Conservation (phyloP, 2,797 vertebrate genomes). For the Menidia menidia region DNA sequence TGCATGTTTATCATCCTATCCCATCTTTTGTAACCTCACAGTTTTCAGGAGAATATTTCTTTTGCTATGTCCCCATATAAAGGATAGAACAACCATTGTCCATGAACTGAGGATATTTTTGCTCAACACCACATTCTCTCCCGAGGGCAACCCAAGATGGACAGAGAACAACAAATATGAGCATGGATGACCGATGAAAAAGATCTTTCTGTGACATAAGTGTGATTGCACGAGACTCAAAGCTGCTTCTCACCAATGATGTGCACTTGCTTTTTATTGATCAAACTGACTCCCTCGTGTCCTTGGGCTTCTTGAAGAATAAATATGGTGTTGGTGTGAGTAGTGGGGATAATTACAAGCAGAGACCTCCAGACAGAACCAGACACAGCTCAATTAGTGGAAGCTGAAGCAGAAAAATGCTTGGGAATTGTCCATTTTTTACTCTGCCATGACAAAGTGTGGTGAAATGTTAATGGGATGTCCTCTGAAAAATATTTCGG, state of each 20-base stretch:
- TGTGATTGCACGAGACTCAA: background rate
- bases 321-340: constrained; percentile 18
- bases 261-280: constrained; percentile 31
- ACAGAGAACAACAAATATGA: background rate
- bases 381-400: constrained; percentile 22
- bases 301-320: constrained; percentile 23
- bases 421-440: constrained; percentile 1
- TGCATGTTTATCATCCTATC: background rate
- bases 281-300: constrained; percentile 15
- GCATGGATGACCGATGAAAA: background rate
- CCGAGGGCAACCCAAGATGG: background rate
- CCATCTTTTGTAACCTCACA: background rate
- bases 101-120: constrained; percentile 6
- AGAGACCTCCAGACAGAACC: constrained; percentile 1
- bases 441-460: background rate
- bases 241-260: background rate
- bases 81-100: background rate
- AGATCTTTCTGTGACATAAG: constrained; percentile 3
- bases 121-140: constrained; percentile 14
- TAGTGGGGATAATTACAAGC: constrained; percentile 33
- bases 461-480: background rate
- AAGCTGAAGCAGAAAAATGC: constrained; percentile 14
- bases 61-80: background rate
- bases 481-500: background rate
- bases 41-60: background rate